Percentiles rank a stretch among this genome's conserved stretches.
Evolutionary conservation across 2,888 invertebrate genomes (phyloP).

Genomic region (Lasioglossum lativentre): DNA sequence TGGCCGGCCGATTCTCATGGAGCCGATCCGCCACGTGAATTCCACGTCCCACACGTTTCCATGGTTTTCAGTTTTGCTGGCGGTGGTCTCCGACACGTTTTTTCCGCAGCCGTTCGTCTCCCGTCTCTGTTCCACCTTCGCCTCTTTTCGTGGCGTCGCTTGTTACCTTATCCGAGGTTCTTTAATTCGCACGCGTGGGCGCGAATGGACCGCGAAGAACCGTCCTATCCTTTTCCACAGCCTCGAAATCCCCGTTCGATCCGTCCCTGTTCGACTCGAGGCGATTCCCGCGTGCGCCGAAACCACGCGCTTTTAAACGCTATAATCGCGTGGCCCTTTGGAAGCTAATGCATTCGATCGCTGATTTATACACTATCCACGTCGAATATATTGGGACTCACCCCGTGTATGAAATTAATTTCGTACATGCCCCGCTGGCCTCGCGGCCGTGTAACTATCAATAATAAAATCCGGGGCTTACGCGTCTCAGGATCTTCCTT

Average conservation of each 20-base stretch:
- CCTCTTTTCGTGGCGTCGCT: constrained; percentile 34
- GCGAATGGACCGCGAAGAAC: constrained; percentile 60
- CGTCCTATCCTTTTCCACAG: constrained; percentile 50
- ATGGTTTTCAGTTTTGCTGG: constrained; percentile 70
- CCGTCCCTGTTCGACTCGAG: constrained; percentile 41
- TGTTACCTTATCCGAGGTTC: constrained; percentile 75
- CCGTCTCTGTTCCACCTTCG: constrained; percentile 31
- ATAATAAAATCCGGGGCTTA: constrained; percentile 75
- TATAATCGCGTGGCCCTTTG: constrained; percentile 73
- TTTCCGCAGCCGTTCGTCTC: constrained; percentile 50
- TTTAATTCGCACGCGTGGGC: constrained; percentile 80
- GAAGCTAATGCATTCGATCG: constrained; percentile 82
- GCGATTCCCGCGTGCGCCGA: constrained; percentile 54
- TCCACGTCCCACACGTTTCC: constrained; percentile 71
- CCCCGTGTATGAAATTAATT: constrained; percentile 82
- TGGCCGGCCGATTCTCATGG: constrained; percentile 62
- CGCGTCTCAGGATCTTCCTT: constrained; percentile 50
- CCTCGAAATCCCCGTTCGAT: constrained; percentile 17
- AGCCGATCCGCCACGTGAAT: constrained; percentile 51
- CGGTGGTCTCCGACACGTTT: constrained; percentile 64
- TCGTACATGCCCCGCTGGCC: constrained; percentile 81
- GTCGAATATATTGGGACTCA: constrained; percentile 80
- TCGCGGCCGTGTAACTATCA: constrained; percentile 82
- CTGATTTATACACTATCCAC: constrained; percentile 82
- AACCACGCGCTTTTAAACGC: constrained; percentile 74